Percentiles rank a stretch among this genome's conserved stretches.
phyloP scores from a whole-genome alignment of 1,140 invertebrate species.

The Bombus pyrosoma region DNA sequence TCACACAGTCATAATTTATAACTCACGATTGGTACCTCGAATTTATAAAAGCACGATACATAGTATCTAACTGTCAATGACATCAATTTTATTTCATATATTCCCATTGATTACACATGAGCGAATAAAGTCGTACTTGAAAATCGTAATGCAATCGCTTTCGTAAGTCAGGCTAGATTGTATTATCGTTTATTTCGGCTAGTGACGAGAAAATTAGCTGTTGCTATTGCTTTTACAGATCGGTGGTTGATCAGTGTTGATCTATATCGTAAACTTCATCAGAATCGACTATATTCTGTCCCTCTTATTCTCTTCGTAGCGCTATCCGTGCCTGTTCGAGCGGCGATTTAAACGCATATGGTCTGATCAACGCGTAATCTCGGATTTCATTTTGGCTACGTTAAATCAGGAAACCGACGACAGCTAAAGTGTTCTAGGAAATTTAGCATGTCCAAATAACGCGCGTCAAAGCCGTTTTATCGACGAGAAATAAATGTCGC shows the following conservation, averaged over 20 bases:
- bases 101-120: background rate
- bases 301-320: background rate
- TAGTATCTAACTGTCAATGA: background rate
- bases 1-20: background rate
- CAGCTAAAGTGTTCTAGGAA: conserved; percentile 33
- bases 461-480: background rate
- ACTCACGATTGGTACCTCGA: background rate
- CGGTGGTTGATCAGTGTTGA: conserved; percentile 57
- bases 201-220: background rate
- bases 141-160: conserved; percentile 25
- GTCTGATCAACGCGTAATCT: conserved; percentile 69
- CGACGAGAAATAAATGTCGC: conserved; percentile 19
- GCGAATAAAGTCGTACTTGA: conserved; percentile 66
- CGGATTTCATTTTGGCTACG: conserved; percentile 73
- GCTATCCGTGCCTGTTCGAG: conserved; percentile 45
- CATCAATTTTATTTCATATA: background rate
- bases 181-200: conserved; percentile 11
- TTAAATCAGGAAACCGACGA: conserved; percentile 67
- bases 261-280: conserved; percentile 60
- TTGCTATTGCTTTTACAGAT: conserved; percentile 4
- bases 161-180: background rate
- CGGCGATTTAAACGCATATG: conserved; percentile 65
- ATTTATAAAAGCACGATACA: background rate
- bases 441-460: conserved; percentile 29
- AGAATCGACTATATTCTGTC: conserved; percentile 40